A percentile compares a stretch with the other conserved stretches of the same genome.
These are phyloP conservation scores for Orycteropus afer DNA, from an alignment of 2,113 vertebrate species.

Conservation along the genomic window DNA sequence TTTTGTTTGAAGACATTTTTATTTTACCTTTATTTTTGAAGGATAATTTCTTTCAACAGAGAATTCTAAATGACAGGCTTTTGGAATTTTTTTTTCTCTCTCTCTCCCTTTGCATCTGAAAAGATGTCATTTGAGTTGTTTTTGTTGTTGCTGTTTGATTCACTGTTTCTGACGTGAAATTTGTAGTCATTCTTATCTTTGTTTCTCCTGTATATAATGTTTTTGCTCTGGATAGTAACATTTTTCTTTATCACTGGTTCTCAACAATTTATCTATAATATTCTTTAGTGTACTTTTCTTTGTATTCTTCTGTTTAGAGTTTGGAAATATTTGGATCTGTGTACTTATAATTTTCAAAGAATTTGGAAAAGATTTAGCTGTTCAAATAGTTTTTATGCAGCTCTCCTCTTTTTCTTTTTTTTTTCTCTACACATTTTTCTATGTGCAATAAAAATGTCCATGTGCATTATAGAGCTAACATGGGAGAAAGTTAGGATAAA, in stretches of 20 bases:
- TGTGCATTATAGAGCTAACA: too few relatives aligned
- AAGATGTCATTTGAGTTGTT: neutral
- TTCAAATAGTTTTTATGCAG: neutral
- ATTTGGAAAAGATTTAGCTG: neutral
- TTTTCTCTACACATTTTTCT: too few relatives aligned
- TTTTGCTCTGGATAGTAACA: neutral
- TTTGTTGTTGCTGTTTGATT: neutral
- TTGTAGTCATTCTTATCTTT: neutral
- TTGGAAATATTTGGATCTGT: neutral
- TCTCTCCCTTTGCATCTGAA: neutral
- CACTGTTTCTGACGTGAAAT: neutral
- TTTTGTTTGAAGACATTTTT: neutral
- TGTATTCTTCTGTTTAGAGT: neutral
- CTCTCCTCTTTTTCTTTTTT: neutral
- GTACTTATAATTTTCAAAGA: conserved; percentile 4
- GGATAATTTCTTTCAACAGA: neutral
- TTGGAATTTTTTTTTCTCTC: too few relatives aligned
- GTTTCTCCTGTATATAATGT: neutral
- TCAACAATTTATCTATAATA: neutral
- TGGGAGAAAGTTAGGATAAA: too few relatives aligned
- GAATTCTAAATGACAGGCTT: neutral
- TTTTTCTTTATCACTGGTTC: neutral
- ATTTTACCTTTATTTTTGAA: too few relatives aligned
- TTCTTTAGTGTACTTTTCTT: neutral
- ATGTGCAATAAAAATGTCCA: too few relatives aligned